Evolutionary conservation across 2,113 vertebrate species (phyloP).

Genomic region (Triplophysa tibetana): DNA sequence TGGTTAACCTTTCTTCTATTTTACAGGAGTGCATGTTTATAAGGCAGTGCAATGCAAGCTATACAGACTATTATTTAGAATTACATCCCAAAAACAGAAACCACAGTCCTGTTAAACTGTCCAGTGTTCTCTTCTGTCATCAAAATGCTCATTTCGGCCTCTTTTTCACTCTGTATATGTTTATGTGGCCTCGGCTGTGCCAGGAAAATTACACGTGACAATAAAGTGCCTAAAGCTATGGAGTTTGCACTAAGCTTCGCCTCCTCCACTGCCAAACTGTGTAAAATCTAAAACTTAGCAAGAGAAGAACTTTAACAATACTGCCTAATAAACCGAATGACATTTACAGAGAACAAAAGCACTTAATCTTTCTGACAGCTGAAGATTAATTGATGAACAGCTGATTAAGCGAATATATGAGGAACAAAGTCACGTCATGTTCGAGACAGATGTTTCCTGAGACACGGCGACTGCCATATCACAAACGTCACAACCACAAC

Average conservation of each 20-base stretch:
- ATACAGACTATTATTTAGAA: constrained; percentile 27
- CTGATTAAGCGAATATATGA: too few relatives aligned
- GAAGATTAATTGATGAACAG: background rate
- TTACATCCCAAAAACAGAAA: constrained; percentile 21
- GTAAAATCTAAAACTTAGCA: constrained; percentile 14
- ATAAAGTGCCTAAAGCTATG: constrained; percentile 61
- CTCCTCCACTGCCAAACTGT: constrained; percentile 14
- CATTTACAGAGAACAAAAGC: background rate
- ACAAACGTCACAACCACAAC: too few relatives aligned
- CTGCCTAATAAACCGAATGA: background rate
- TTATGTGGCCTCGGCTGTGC: constrained; percentile 64
- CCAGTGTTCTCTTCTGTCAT: constrained; percentile 52
- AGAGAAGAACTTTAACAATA: constrained; percentile 1
- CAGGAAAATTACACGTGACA: constrained; percentile 64
- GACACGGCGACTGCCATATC: too few relatives aligned
- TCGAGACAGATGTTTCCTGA: too few relatives aligned
- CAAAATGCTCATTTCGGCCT: constrained; percentile 57
- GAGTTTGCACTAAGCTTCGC: constrained; percentile 50
- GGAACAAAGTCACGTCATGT: too few relatives aligned
- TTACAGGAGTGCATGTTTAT: background rate
- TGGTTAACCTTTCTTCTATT: background rate
- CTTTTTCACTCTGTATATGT: constrained; percentile 61
- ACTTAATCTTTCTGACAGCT: background rate
- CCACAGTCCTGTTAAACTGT: constrained; percentile 35
- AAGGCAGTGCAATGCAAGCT: background rate